Conservation (phyloP, 1,140 invertebrate species). For the Bombus sibiricus region DNA sequence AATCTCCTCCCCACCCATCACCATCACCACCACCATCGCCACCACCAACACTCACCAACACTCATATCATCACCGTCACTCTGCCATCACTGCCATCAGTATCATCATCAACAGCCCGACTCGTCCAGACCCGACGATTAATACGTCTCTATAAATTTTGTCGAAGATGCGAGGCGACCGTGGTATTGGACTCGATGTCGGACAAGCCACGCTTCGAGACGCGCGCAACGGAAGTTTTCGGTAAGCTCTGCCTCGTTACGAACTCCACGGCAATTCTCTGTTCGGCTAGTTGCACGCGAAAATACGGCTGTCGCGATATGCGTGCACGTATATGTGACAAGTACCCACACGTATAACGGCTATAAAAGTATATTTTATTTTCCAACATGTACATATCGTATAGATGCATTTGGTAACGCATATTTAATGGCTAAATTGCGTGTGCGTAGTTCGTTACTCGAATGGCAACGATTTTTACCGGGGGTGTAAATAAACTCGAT, state of each 20-base stretch:
- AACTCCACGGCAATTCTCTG: not conserved
- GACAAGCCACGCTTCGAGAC: constrained; percentile 62
- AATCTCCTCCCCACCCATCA: constrained; percentile 6
- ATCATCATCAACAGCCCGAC: constrained; percentile 14
- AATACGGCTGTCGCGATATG: too few species aligned
- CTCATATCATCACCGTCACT: not conserved
- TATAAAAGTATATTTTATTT: too few species aligned
- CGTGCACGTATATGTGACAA: not conserved
- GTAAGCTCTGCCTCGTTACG: constrained; percentile 64
- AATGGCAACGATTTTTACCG: too few species aligned
- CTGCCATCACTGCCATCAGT: not conserved
- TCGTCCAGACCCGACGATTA: constrained; percentile 14
- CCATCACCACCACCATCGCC: not conserved
- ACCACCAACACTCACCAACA: not conserved
- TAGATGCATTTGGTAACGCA: too few species aligned
- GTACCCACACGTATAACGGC: not conserved
- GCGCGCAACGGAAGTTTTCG: constrained; percentile 75
- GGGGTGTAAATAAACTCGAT: not conserved
- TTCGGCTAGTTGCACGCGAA: not conserved
- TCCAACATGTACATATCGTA: too few species aligned
- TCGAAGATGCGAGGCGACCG: constrained; percentile 75
- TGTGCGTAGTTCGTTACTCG: too few species aligned
- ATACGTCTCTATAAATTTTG: constrained; percentile 50
- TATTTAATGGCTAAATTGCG: too few species aligned
- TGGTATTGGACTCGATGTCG: constrained; percentile 67